These are phyloP conservation scores for Dissostichus mawsoni DNA, from an alignment of 2,113 vertebrate genomes.

Conservation along the genomic window DNA sequence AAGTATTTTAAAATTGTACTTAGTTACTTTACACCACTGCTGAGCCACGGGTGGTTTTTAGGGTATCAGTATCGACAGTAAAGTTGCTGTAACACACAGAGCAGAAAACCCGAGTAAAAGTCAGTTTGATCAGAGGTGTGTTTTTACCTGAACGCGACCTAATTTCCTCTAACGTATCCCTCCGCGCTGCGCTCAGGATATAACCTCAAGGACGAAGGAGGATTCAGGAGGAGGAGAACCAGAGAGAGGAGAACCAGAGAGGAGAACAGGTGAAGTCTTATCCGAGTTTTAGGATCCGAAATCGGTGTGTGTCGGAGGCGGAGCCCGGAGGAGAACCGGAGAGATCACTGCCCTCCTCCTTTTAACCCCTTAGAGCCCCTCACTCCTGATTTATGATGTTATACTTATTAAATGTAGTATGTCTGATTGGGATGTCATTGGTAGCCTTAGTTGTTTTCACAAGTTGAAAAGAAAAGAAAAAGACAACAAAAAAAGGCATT, in stretches of 20 bases:
- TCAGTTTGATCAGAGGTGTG: neutral
- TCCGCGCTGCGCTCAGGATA: neutral
- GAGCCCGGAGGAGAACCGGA: constrained; percentile 60
- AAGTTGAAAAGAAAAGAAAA: neutral
- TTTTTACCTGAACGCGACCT: constrained; percentile 54
- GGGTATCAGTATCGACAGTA: no score
- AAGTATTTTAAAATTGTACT: no score
- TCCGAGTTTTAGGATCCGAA: constrained; percentile 15
- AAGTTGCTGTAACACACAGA: no score
- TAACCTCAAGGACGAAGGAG: neutral
- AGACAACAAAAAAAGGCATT: neutral
- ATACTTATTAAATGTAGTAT: neutral
- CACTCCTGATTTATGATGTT: neutral
- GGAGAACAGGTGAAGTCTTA: neutral
- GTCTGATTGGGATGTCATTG: neutral
- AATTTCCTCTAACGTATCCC: constrained; percentile 36
- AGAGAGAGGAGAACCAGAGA: neutral
- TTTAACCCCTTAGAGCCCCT: constrained; percentile 71
- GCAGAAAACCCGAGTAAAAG: neutral
- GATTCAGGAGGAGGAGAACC: constrained; percentile 1
- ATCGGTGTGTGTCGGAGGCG: constrained; percentile 70
- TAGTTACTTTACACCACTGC: no score
- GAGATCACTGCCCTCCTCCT: constrained; percentile 51
- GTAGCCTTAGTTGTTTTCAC: no score
- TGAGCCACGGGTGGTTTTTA: no score